These are phyloP conservation scores for Lipotes vexillifer DNA, from an alignment of 2,113 vertebrate genomes.

Conservation along the genomic window DNA sequence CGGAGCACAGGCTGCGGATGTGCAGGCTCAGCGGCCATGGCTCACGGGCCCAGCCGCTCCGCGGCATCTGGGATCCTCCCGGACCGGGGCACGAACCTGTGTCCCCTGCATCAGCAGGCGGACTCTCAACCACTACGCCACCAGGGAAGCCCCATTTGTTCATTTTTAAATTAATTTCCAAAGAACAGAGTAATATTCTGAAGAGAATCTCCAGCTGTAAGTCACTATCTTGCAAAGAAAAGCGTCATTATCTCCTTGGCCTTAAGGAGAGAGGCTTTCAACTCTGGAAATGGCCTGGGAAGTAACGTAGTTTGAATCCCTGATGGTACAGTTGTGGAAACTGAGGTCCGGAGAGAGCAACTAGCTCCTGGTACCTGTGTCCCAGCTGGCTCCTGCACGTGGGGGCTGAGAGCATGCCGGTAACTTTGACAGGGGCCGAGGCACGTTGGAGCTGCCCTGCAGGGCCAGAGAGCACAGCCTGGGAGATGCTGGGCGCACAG, in stretches of 20 bases:
- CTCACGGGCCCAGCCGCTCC: too few relatives aligned
- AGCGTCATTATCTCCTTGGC: rapidly evolving
- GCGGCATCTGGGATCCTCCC: too few relatives aligned
- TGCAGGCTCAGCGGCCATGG: too few relatives aligned
- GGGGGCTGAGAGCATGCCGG: rapidly evolving
- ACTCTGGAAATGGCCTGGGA: neutral
- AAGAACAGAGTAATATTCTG: rapidly evolving
- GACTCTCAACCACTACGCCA: too few relatives aligned
- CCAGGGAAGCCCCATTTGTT: too few relatives aligned
- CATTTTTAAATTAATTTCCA: neutral
- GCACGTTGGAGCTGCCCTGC: neutral
- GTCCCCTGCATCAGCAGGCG: too few relatives aligned
- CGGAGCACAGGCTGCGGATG: too few relatives aligned
- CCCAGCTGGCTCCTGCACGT: neutral
- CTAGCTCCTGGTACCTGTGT: neutral
- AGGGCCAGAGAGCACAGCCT: neutral
- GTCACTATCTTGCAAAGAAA: neutral
- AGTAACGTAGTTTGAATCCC: rapidly evolving
- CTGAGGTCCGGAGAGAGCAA: neutral
- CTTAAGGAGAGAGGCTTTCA: too few relatives aligned
- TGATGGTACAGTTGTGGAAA: neutral
- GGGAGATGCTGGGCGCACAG: rapidly evolving
- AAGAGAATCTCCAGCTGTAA: rapidly evolving
- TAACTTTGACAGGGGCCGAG: rapidly evolving
- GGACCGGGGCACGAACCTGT: rapidly evolving